Base-by-base conservation (phyloP, 2,113 vertebrate species). In the Trematomus loennbergii region DNA sequence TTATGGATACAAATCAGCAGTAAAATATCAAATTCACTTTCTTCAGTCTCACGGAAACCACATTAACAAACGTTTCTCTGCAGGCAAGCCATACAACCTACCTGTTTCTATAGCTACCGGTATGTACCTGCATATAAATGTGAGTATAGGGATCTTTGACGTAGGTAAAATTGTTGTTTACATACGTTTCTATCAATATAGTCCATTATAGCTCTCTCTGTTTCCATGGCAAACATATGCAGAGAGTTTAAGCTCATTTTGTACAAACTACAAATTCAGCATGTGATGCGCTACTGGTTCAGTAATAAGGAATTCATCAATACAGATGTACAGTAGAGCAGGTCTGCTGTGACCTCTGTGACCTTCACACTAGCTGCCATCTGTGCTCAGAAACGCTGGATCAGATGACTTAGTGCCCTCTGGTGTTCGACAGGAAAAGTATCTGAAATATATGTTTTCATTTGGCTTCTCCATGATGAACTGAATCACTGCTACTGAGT, bases 381-480 rank as follows among this genome's bases (percentile, higher is more conserved):
- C 54, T 55, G 63, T 67, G 68, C 49, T 66, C 52, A 58, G 62
- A 29, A 64, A 62, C 52, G 61, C 55, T 62, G 53, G 65, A 69
- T 64, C 1, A 72, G 63, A 20, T 40, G 46, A 72, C 18, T 57
- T 15, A 3, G 61, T 73, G 77, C 79, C 83, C 85, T 68, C 87
- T 92, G 79, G 67, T 88, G 84, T 85, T 81, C 13, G 0, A 29
- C 29, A 62, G 59, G 33, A 48, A 71, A 73, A 82, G 9, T 53
- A 25, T 52, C n/a, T 2, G 15, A 13, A 7, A 40, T 22, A 15
- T 36, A 40, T 40, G 8, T 40, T 40, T 40, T 36, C 15, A 61
- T 33, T 54, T 36, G 67, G 59, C 3, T 16, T 60, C 36, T 61
- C 53, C 49, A 16, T 58, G 13, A 64, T 9, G 6, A 74, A 46